phyloP scores from a whole-genome alignment of 2,113 vertebrate genomes.

The Neoarius graeffei region DNA sequence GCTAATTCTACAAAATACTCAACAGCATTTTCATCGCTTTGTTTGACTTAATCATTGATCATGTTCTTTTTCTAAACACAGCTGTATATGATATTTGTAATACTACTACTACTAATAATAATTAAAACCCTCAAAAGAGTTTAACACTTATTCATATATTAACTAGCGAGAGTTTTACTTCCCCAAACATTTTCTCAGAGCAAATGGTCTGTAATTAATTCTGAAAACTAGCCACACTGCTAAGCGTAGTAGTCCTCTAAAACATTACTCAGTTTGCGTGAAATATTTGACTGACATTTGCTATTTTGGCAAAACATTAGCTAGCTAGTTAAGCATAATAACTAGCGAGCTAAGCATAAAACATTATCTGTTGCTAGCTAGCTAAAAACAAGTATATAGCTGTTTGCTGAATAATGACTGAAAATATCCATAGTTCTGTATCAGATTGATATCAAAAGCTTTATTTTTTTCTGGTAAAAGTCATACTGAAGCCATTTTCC shows the following conservation, averaged over 20 bases:
- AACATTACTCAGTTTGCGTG: neutral
- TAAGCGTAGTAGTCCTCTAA: neutral
- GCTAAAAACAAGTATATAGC: neutral
- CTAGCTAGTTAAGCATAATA: neutral
- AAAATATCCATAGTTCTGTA: neutral
- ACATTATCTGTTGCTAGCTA: neutral
- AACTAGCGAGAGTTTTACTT: neutral
- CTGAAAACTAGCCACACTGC: neutral
- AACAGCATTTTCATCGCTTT: neutral
- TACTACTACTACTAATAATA: too few relatives aligned
- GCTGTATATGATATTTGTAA: neutral
- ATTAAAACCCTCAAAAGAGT: neutral
- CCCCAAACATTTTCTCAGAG: neutral
- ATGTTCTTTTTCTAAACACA: neutral
- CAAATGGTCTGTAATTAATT: neutral
- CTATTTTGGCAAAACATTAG: neutral
- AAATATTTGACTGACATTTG: neutral
- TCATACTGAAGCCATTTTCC: neutral
- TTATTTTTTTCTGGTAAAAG: neutral
- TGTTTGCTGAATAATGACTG: neutral
- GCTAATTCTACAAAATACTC: neutral
- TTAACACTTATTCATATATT: neutral
- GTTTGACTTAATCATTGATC: neutral
- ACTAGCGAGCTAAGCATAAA: neutral
- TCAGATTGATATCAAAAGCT: neutral